Conservation (phyloP, 2,888 invertebrate genomes). For the Meghimatium bilineatum region DNA sequence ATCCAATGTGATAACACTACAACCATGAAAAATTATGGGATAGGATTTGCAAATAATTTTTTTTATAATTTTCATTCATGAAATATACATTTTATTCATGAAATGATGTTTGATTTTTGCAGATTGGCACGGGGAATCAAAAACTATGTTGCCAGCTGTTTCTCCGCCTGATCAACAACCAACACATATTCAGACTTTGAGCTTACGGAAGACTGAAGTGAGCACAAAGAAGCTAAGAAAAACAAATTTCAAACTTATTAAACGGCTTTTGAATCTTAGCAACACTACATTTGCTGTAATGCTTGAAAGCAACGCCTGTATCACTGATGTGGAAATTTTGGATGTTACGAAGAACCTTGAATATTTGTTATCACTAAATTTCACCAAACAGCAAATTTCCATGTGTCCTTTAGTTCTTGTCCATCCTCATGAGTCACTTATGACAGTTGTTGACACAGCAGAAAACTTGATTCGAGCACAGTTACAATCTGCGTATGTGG, state of each 20-base stretch:
- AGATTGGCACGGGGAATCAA: slow-evolving; percentile 24
- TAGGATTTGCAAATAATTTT: no score
- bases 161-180: neutral
- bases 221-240: slow-evolving; percentile 26
- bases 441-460: neutral
- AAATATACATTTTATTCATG: neutral
- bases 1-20: no score
- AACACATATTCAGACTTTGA: neutral
- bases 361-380: slow-evolving; percentile 5
- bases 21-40: no score
- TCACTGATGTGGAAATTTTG: neutral
- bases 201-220: no score
- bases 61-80: neutral
- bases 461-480: neutral
- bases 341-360: slow-evolving; percentile 35
- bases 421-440: neutral
- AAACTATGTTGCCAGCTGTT: neutral
- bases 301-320: neutral
- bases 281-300: neutral
- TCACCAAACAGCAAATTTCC: slow-evolving; percentile 21
- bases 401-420: slow-evolving; percentile 36
- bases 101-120: neutral
- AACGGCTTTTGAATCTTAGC: neutral
- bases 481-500: neutral
- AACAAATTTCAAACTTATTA: slow-evolving; percentile 1